Percentiles rank a stretch among this genome's conserved stretches.
phyloP scores from a whole-genome alignment of 2,113 vertebrate species.

The Mola mola region DNA sequence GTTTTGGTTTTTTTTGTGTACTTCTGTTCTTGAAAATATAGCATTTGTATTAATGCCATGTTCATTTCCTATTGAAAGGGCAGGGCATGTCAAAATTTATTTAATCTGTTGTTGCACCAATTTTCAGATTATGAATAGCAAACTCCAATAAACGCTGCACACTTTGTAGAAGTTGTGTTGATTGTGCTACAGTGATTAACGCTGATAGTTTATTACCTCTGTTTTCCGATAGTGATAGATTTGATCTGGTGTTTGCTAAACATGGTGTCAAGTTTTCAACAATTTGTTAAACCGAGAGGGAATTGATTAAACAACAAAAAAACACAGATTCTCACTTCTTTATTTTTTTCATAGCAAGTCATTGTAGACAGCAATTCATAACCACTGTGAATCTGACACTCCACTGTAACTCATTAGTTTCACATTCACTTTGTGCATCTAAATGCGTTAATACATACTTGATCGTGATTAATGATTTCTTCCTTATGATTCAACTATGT shows the following conservation, averaged over 20 bases:
- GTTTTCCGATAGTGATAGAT: constrained; percentile 24
- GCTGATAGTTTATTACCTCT: constrained; percentile 31
- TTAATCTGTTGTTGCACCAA: not conserved
- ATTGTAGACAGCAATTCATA: constrained; percentile 11
- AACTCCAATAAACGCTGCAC: constrained; percentile 4
- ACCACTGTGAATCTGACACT: constrained; percentile 27
- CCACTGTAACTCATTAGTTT: constrained; percentile 30
- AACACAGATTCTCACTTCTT: constrained; percentile 8
- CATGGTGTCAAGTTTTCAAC: constrained; percentile 22
- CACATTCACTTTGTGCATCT: too few species aligned
- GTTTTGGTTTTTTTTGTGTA: not conserved
- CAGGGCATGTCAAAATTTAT: constrained; percentile 20
- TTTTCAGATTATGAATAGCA: constrained; percentile 10
- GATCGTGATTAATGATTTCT: constrained; percentile 11
- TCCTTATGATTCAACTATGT: constrained; percentile 23
- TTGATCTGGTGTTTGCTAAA: constrained; percentile 35
- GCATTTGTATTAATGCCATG: constrained; percentile 6
- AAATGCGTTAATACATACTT: constrained; percentile 29
- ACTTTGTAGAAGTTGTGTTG: constrained; percentile 18
- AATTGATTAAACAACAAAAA: constrained; percentile 23
- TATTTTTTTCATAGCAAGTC: constrained; percentile 17
- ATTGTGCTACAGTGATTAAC: constrained; percentile 38
- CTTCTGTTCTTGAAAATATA: constrained; percentile 3
- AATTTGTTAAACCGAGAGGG: constrained; percentile 37
- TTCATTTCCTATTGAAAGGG: not conserved